Conservation (phyloP, 1,140 invertebrate genomes). For the Ptiloglossa arizonensis region DNA sequence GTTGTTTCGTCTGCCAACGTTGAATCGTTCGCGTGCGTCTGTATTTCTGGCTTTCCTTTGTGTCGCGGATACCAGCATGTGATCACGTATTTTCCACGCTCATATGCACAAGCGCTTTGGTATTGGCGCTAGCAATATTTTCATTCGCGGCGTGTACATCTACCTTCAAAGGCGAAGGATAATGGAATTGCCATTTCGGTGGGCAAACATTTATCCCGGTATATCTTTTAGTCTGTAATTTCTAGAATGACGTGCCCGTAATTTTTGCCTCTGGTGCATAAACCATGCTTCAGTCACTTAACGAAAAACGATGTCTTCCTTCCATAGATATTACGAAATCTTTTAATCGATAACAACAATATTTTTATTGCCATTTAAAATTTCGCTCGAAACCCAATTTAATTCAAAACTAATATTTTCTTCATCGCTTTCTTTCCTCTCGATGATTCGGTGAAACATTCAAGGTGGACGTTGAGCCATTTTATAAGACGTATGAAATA, state of each 20-base stretch:
- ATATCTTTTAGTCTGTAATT: constrained; percentile 70
- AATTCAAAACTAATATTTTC: no score
- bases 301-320: neutral
- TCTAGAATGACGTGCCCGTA: constrained; percentile 33
- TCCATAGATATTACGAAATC: no score
- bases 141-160: constrained; percentile 20
- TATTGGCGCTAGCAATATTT: constrained; percentile 45
- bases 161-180: constrained; percentile 64
- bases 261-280: neutral
- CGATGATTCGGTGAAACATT: no score
- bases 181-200: constrained; percentile 74
- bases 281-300: neutral
- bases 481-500: no score
- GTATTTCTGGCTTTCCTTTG: constrained; percentile 13
- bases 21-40: constrained; percentile 7
- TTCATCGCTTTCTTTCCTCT: no score
- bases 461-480: no score
- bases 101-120: constrained; percentile 5
- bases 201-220: constrained; percentile 67
- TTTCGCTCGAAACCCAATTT: no score
- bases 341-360: no score
- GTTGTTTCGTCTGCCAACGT: constrained; percentile 3
- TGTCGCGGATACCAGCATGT: constrained; percentile 12
- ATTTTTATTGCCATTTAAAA: no score
- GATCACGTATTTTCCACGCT: constrained; percentile 42